Evolutionary conservation across 1,140 invertebrate genomes (phyloP).

Genomic region (Plutomurus gul): DNA sequence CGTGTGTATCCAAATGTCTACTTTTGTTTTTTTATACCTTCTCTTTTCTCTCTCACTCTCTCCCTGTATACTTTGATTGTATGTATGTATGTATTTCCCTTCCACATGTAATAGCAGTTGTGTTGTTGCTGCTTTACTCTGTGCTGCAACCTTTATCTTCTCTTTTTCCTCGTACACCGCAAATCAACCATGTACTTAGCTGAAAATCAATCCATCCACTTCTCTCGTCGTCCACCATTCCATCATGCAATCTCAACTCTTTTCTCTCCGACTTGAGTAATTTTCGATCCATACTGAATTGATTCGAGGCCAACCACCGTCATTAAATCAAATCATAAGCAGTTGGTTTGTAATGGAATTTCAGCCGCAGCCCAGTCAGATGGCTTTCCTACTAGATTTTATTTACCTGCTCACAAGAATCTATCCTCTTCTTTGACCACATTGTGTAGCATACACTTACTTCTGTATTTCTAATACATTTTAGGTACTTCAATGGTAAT

Average conservation of each 20-base stretch:
- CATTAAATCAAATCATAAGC: constrained; percentile 30
- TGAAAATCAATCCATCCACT: constrained; percentile 20
- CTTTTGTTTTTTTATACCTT: not conserved
- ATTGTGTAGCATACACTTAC: too few species aligned
- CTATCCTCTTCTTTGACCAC: too few species aligned
- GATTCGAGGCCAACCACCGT: constrained; percentile 26
- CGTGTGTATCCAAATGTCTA: constrained; percentile 2
- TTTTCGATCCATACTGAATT: constrained; percentile 29
- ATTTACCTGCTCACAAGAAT: too few species aligned
- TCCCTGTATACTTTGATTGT: not conserved
- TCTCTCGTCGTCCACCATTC: not conserved
- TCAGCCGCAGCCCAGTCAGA: not conserved
- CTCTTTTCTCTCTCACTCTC: not conserved
- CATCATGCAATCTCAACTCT: constrained; percentile 17
- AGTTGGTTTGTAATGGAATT: constrained; percentile 12
- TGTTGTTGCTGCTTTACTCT: not conserved
- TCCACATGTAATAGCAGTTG: too few species aligned
- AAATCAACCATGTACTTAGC: constrained; percentile 27
- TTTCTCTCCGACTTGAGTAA: constrained; percentile 7
- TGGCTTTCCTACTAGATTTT: too few species aligned
- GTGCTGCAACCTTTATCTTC: not conserved
- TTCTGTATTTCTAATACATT: too few species aligned
- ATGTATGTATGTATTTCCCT: too few species aligned
- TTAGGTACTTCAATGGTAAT: too few species aligned
- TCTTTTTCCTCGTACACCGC: constrained; percentile 15